Evolutionary conservation across 2,797 vertebrate genomes (phyloP).

Genomic region (Poecilia wingei): DNA sequence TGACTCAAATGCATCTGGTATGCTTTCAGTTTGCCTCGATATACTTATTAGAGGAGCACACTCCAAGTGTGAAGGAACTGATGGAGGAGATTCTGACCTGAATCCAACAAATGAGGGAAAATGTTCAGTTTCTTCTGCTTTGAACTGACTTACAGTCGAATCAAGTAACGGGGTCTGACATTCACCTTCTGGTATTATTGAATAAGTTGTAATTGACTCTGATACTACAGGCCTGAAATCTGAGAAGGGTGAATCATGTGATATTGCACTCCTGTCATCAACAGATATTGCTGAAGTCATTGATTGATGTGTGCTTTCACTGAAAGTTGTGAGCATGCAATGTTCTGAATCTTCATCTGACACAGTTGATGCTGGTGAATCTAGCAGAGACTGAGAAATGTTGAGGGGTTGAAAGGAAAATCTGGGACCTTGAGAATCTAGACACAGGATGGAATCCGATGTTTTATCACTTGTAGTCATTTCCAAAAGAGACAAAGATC

Average conservation of each 20-base stretch:
- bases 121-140: slow-evolving; percentile 18
- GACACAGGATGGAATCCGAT: slow-evolving; percentile 37
- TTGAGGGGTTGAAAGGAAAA: slow-evolving; percentile 5
- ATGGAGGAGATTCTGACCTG: slow-evolving; percentile 35
- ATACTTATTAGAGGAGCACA: slow-evolving; percentile 16
- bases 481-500: slow-evolving; percentile 15
- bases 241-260: slow-evolving; percentile 62
- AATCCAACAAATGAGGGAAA: slow-evolving; percentile 57
- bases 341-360: slow-evolving; percentile 27
- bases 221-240: slow-evolving; percentile 45
- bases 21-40: slow-evolving; percentile 14
- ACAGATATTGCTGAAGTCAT: slow-evolving; percentile 35
- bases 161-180: slow-evolving; percentile 31
- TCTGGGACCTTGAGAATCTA: slow-evolving; percentile 44
- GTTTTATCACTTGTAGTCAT: slow-evolving; percentile 10
- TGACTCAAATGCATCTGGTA: slow-evolving; percentile 33
- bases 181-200: slow-evolving; percentile 4
- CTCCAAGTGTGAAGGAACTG: slow-evolving; percentile 36
- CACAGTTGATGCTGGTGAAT: slow-evolving; percentile 37
- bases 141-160: slow-evolving; percentile 39
- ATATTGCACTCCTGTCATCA: slow-evolving; percentile 36
- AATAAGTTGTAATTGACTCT: slow-evolving; percentile 26
- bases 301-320: slow-evolving; percentile 34
- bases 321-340: not conserved
- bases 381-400: slow-evolving; percentile 11